Evolutionary conservation across 2,888 invertebrate genomes (phyloP), one percentile per base, ranked within the genome.

Genomic region (Spatulosminthurus flaviceps): DNA sequence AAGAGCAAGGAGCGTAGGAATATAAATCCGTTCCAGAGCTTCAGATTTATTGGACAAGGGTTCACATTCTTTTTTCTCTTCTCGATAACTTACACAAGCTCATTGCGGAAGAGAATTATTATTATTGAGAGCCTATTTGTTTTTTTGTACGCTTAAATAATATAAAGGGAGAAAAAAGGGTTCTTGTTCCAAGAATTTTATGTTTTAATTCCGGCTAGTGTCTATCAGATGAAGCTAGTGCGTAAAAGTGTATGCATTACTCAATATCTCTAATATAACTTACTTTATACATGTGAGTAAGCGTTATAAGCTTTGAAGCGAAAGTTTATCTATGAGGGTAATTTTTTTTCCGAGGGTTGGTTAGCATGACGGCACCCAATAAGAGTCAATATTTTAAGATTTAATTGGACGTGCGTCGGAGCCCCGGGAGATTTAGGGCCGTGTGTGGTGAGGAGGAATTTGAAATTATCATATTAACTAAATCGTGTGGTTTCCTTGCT

Each of bases 401-500:
- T 74, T 74, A 74, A 74, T 74, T 74, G 74, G 74, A 61, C 64
- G 74, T 74, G 74, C 29, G 21, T 51, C 24, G 51, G 24, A 72
- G 72, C 72, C 72, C 72, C 72, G 72, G 51, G 72, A 51, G 24
- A 51, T 42, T 42, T 42, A 26, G 13, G 26, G 51, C 72, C 51
- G 26, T 71, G 71, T 41, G 42, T 21, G 42, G 42, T 42, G 42
- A 28, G 28, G 26, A 9, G 26, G n/a, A 28, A 51, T 51, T 60
- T 74, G 34, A 74, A 64, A 74, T 74, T 61, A 74, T 74, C 74
- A 74, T 74, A 61, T 74, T 74, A 74, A 74, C 51, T 29, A 74
- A 74, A 51, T 74, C 74, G 74, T 74, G 74, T 74, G 64, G 60
- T 74, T 34, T 34, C 29, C 28, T 61, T 21, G 21, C 61, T 34